Evolutionary conservation across 1,140 invertebrate genomes (phyloP).

Genomic region (Atta colombica): DNA sequence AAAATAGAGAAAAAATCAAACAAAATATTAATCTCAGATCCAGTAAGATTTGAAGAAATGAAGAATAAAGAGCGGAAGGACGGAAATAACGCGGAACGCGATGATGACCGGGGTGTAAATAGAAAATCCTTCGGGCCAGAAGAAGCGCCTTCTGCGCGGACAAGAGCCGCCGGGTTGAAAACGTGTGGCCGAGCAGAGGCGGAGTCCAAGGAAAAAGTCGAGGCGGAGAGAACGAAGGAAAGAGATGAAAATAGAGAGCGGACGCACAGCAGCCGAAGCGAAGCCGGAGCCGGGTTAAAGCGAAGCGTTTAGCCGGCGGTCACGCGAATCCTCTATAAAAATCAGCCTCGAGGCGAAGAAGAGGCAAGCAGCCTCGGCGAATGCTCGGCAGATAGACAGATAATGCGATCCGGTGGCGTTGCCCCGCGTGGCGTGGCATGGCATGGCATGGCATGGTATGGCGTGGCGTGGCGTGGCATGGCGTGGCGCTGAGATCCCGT

Average conservation of each 20-base stretch:
- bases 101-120: constrained; percentile 61
- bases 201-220: constrained; percentile 18
- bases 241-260: constrained; percentile 47
- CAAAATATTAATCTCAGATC: constrained; percentile 19
- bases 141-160: constrained; percentile 49
- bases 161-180: neutral
- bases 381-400: constrained; percentile 74
- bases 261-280: constrained; percentile 53
- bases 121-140: constrained; percentile 58
- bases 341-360: constrained; percentile 71
- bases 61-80: constrained; percentile 28
- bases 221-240: constrained; percentile 39
- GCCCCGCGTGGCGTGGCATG: constrained; percentile 38
- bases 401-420: constrained; percentile 70
- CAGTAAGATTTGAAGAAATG: neutral
- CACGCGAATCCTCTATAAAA: constrained; percentile 81
- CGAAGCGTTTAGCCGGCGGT: constrained; percentile 80
- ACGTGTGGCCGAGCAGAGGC: constrained; percentile 15
- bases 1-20: neutral
- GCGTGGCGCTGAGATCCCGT: constrained; percentile 41
- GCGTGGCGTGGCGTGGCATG: constrained; percentile 23
- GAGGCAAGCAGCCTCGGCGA: constrained; percentile 55
- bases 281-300: constrained; percentile 72
- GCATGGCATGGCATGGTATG: constrained; percentile 32
- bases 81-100: constrained; percentile 58